phyloP scores from a whole-genome alignment of 53 echinoderm and acorn worm genomes.

The Echinarachnius parma region DNA sequence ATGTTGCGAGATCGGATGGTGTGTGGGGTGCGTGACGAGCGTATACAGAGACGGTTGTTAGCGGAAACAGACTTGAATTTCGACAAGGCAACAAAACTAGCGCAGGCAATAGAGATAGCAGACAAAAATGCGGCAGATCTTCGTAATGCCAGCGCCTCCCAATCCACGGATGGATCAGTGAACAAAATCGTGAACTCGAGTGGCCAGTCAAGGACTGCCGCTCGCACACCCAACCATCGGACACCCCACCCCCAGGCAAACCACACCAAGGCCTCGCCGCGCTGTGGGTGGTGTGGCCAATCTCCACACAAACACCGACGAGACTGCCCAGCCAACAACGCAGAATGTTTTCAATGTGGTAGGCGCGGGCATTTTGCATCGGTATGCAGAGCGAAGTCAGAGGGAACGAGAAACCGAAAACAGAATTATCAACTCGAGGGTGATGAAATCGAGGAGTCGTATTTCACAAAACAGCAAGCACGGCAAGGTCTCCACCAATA shows the following conservation, averaged over 20 bases:
- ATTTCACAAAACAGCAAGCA: background rate
- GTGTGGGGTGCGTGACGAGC: constrained; percentile 26
- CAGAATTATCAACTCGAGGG: background rate
- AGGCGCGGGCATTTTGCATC: constrained; percentile 14
- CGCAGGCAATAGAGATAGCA: constrained; percentile 19
- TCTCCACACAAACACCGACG: background rate
- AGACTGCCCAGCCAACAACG: constrained; percentile 25
- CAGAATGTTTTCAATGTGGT: constrained; percentile 11
- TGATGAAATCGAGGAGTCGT: background rate
- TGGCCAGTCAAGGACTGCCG: background rate
- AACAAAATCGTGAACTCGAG: background rate
- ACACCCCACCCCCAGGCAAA: background rate
- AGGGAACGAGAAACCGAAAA: background rate
- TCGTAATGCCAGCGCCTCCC: background rate
- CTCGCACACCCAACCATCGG: background rate
- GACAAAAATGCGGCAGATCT: constrained; percentile 22
- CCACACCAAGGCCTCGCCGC: background rate
- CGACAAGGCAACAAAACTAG: constrained; percentile 1
- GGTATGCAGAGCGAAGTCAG: background rate
- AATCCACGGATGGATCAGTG: background rate
- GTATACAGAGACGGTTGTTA: constrained; percentile 16
- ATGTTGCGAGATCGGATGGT: constrained; percentile 32
- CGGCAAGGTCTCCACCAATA: background rate
- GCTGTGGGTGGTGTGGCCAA: constrained; percentile 14
- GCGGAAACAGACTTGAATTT: constrained; percentile 21